A percentile compares a stretch with the other conserved stretches of the same genome.
Conservation (phyloP, 2,797 vertebrate species). For the Paramormyrops hopkinsi region DNA sequence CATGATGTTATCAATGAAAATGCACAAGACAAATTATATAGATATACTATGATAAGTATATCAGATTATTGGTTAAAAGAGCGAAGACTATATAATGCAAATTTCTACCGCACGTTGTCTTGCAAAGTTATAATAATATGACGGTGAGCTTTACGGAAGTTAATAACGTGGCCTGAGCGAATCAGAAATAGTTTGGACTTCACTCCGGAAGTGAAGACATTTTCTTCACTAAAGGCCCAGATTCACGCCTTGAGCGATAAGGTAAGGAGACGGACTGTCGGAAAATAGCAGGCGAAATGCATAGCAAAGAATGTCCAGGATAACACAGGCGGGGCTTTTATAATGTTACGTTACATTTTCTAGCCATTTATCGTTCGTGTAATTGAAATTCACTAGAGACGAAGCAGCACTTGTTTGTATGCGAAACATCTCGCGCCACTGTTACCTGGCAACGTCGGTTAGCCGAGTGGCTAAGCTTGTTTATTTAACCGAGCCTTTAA, state of each 20-base stretch:
- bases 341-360: not conserved
- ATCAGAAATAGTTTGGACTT: not conserved
- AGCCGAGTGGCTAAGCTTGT: not conserved
- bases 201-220: constrained; percentile 14
- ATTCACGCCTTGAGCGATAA: not conserved
- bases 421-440: not conserved
- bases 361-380: not conserved
- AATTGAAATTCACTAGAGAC: not conserved
- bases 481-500: not conserved
- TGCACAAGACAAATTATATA: not conserved
- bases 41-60: not conserved
- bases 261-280: not conserved
- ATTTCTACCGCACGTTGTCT: not conserved
- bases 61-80: not conserved
- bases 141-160: not conserved
- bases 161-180: not conserved
- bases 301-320: not conserved
- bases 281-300: not conserved
- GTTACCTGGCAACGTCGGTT: not conserved
- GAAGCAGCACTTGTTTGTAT: not conserved
- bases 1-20: not conserved
- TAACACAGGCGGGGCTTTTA: not conserved
- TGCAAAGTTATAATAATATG: not conserved
- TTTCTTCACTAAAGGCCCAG: not conserved
- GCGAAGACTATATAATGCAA: not conserved